Evolutionary conservation across 2,113 vertebrate species (phyloP), one percentile per base, ranked within the genome.

Genomic region (Crocuta crocuta): DNA sequence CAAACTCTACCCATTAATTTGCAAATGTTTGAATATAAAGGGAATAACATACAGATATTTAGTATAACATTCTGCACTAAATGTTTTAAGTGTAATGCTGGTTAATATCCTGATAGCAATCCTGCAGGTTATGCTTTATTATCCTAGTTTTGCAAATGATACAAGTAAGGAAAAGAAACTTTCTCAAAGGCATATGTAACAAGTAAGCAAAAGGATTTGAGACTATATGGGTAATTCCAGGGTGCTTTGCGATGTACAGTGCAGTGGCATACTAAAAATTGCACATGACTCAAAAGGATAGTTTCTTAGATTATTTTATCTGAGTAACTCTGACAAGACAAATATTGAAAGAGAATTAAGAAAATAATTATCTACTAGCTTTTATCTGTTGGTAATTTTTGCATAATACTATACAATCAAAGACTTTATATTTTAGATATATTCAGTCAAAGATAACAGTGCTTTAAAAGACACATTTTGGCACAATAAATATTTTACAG

Each of bases 401-500:
- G 7, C 1, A 23, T 92, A 50, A 31, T 39, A 48, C 0, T 28
- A 0, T 13, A 26, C 11, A 85, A 12, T 48, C 28, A 91, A n/a
- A 73, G 23, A 84, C 26, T 68, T 89, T 85, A 39, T 82, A 17
- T 31, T 88, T 66, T 50, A n/a, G 31, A 12, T 65, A 50, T 6
- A 76, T 26, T 39, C 19, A 35, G 7, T 83, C 4, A 26, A 70
- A 82, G 28, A 55, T 58, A 90, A 82, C 71, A 2, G 11, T 55
- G 10, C 3, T 35, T 61, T 88, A 90, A 83, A 88, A 45, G 23
- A 35, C 19, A 95, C 0, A 66, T 66, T 78, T 82, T 93, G 33
- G 19, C n/a, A 89, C 16, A 93, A 45, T 35, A 92, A 78, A 58
- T 91, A 53, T 95, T 96, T 74, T 74, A 9, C 8, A 66, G 6